Evolutionary conservation across 2,113 vertebrate genomes (phyloP).

Genomic region (Piaya cayana): DNA sequence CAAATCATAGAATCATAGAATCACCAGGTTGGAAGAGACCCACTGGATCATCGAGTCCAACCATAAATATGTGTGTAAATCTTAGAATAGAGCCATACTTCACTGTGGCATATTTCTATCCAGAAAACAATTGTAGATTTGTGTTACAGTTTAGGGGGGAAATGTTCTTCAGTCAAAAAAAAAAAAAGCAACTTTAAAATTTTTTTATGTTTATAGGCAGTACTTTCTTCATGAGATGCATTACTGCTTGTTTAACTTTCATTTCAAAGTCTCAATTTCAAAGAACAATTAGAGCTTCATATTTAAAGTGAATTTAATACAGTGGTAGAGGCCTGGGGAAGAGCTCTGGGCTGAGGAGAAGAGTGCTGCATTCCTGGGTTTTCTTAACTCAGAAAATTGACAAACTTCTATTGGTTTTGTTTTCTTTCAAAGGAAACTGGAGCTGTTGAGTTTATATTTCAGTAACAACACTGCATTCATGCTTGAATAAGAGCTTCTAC

Average conservation of each 20-base stretch:
- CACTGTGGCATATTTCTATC: neutral
- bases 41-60: too few species aligned
- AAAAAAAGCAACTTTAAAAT: conserved; percentile 10
- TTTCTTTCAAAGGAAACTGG: neutral
- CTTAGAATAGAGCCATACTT: neutral
- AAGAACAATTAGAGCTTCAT: neutral
- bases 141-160: neutral
- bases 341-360: neutral
- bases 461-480: neutral
- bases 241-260: neutral
- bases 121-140: neutral
- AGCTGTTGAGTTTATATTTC: neutral
- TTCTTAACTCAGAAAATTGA: neutral
- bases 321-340: neutral
- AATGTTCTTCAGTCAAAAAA: neutral
- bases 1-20: too few species aligned
- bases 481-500: neutral
- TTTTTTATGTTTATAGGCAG: conserved; percentile 6
- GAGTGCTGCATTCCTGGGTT: neutral
- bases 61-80: neutral
- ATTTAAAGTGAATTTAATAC: neutral
- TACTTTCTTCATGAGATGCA: neutral
- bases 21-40: too few species aligned
- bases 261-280: neutral
- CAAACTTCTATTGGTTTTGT: neutral